Evolutionary conservation across 2,113 vertebrate species (phyloP).

Genomic region (Crocuta crocuta): DNA sequence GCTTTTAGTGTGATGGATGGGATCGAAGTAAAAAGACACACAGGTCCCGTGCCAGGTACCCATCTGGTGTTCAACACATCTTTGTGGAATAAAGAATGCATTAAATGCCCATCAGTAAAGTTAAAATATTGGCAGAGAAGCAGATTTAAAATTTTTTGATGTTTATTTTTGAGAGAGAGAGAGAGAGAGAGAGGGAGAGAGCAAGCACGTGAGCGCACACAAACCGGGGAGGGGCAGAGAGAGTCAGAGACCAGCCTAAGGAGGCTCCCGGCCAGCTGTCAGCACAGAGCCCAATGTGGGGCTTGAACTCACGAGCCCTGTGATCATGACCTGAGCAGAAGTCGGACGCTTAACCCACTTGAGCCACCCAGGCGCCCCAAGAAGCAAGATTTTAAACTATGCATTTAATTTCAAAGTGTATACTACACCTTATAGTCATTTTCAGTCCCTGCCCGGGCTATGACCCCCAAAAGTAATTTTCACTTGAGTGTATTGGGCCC

Average conservation of each 20-base stretch:
- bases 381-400: neutral
- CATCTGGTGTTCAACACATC: neutral
- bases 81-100: neutral
- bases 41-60: neutral
- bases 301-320: no score
- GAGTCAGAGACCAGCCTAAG: no score
- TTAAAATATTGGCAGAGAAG: neutral
- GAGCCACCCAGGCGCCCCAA: neutral
- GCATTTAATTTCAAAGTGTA: neutral
- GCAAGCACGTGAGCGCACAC: no score
- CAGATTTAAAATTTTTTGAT: neutral
- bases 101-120: neutral
- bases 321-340: no score
- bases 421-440: neutral
- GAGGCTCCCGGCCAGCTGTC: no score
- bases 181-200: no score
- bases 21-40: conserved; percentile 8
- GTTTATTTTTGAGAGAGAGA: no score
- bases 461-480: neutral
- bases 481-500: neutral
- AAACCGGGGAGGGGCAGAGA: no score
- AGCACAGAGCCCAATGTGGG: no score
- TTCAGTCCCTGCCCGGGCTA: neutral
- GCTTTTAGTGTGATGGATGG: neutral
- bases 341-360: no score